These are phyloP conservation scores for Oryzias dopingdopingensis DNA, from an alignment of 2,797 vertebrate genomes.

Conservation along the genomic window DNA sequence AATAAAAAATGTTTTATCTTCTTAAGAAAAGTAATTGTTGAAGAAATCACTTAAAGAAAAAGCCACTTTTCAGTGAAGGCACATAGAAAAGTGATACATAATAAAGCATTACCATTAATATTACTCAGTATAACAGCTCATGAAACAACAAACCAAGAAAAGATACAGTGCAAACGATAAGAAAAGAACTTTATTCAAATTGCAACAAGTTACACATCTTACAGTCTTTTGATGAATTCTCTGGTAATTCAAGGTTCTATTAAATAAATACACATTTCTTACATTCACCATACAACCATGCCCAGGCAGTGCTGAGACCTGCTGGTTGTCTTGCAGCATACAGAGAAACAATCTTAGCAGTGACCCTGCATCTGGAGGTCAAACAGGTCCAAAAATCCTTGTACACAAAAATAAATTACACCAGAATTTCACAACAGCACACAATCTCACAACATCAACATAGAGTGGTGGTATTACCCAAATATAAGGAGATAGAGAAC, in stretches of 20 bases:
- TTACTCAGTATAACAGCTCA: too few species aligned
- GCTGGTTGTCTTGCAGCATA: conserved; percentile 17
- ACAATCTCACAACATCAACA: conserved; percentile 32
- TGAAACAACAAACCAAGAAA: background rate
- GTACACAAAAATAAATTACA: conserved; percentile 11
- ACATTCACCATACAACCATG: conserved; percentile 43
- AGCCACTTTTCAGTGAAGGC: too few species aligned
- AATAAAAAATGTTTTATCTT: too few species aligned
- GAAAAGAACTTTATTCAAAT: conserved; percentile 11
- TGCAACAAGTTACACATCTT: conserved; percentile 23
- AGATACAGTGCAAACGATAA: conserved; percentile 3
- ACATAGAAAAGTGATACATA: too few species aligned
- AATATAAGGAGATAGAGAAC: conserved; percentile 9
- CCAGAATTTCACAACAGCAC: conserved; percentile 17
- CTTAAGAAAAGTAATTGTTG: too few species aligned
- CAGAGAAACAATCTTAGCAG: conserved; percentile 12
- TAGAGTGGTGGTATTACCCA: conserved; percentile 8
- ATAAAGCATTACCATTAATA: too few species aligned
- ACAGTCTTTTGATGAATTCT: background rate
- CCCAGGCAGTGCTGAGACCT: conserved; percentile 7
- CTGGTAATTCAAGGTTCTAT: conserved; percentile 19
- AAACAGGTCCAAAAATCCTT: background rate
- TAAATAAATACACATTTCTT: conserved; percentile 39
- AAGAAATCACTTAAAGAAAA: too few species aligned
- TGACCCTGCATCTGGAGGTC: conserved; percentile 6